Evolutionary conservation across 35 echinoderm and acorn worm genomes (phyloP).

Genomic region (Apostichopus californicus): DNA sequence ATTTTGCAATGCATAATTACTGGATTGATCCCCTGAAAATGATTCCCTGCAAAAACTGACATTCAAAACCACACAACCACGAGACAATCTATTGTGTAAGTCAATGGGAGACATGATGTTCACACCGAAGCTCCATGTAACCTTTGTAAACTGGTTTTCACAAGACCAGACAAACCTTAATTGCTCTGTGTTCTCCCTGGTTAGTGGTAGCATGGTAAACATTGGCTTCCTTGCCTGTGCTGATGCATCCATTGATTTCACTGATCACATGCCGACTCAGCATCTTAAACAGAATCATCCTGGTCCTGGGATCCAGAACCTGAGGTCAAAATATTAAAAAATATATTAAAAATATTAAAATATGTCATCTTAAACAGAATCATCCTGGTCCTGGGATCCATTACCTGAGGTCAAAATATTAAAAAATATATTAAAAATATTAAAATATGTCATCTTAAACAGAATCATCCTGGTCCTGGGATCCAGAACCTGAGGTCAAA

Average conservation of each 20-base stretch:
- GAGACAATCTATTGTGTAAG: too few species aligned
- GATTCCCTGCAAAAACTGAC: background rate
- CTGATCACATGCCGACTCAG: conserved; percentile 86
- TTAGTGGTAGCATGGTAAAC: conserved; percentile 96
- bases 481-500: conserved; percentile 74
- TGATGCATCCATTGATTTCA: conserved; percentile 99
- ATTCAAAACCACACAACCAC: too few species aligned
- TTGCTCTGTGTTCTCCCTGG: conserved; percentile 80
- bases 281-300: conserved; percentile 99
- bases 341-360: background rate
- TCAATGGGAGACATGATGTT: too few species aligned
- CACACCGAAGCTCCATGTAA: too few species aligned
- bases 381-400: background rate
- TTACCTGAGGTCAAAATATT: background rate
- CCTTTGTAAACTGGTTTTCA: too few species aligned
- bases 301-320: conserved; percentile 92
- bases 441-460: too few species aligned
- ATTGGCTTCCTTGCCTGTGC: conserved; percentile 97
- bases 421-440: background rate
- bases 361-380: background rate
- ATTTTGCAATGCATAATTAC: too few species aligned
- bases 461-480: background rate
- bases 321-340: conserved; percentile 30
- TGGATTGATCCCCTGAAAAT: too few species aligned
- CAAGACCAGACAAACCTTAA: conserved; percentile 68